Percentiles rank a stretch among this genome's conserved stretches.
Conservation (phyloP, 2,888 invertebrate genomes). For the Protonemura montana region DNA sequence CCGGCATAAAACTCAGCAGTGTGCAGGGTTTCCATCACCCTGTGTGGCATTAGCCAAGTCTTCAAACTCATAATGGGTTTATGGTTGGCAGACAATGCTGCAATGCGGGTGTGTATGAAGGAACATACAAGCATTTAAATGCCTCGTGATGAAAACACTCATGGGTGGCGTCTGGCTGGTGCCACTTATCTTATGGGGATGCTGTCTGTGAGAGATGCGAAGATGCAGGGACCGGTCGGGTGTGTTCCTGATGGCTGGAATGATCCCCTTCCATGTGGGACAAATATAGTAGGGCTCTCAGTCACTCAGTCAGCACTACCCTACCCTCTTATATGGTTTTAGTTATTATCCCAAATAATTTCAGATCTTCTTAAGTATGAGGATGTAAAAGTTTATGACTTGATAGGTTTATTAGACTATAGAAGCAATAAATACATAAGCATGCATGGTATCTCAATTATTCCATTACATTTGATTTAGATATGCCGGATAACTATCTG, state of each 20-base stretch:
- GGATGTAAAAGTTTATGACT: neutral
- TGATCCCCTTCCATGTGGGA: conserved; percentile 16
- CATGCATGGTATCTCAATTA: neutral
- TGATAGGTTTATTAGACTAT: neutral
- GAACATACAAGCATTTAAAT: neutral
- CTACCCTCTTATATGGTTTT: conserved; percentile 13
- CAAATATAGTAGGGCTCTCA: neutral
- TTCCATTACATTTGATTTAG: neutral
- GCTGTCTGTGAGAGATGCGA: neutral
- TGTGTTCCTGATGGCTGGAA: neutral
- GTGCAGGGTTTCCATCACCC: neutral
- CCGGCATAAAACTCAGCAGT: neutral
- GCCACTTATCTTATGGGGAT: neutral
- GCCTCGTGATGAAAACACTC: neutral
- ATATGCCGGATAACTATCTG: neutral
- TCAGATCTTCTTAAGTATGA: neutral
- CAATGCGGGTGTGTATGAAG: neutral
- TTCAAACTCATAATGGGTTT: neutral
- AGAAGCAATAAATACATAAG: too few relatives aligned
- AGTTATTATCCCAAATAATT: conserved; percentile 15
- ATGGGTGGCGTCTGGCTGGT: neutral
- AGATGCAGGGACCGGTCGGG: neutral
- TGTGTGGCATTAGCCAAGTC: neutral
- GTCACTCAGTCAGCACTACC: neutral
- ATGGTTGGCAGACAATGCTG: neutral